These are phyloP conservation scores for Crypturellus undulatus DNA, from an alignment of 2,113 vertebrate species.

Conservation along the genomic window DNA sequence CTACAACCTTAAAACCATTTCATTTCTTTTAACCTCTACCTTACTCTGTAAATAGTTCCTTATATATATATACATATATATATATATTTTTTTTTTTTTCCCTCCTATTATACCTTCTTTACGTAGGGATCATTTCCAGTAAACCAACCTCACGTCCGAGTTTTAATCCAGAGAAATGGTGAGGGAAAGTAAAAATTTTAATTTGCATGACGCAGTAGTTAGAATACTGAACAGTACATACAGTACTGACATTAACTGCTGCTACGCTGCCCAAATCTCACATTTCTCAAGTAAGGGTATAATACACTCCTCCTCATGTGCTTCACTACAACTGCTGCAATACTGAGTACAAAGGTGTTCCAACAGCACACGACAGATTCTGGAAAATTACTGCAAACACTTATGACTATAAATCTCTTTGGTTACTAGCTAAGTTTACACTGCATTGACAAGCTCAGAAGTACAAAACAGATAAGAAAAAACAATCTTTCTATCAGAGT, in stretches of 20 bases:
- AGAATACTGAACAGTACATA: too few species aligned
- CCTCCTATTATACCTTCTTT: neutral
- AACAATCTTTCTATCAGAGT: conserved; percentile 34
- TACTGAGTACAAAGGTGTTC: neutral
- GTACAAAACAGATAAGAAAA: conserved; percentile 45
- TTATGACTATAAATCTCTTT: neutral
- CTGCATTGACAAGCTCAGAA: conserved; percentile 55
- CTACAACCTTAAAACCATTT: too few species aligned
- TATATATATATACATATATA: neutral
- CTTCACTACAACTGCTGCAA: neutral
- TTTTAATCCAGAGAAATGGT: neutral
- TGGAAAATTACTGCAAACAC: conserved; percentile 3
- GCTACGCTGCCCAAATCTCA: neutral
- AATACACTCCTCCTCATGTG: neutral
- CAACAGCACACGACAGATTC: neutral
- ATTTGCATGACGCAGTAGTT: too few species aligned
- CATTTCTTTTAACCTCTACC: neutral
- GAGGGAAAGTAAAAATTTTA: neutral
- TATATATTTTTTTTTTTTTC: neutral
- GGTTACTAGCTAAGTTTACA: conserved; percentile 21
- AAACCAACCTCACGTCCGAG: neutral
- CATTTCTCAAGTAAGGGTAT: neutral
- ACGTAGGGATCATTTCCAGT: neutral
- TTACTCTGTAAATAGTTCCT: neutral
- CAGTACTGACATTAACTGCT: neutral